Evolutionary conservation across 2,797 vertebrate species (phyloP).

Genomic region (Squalus acanthias): DNA sequence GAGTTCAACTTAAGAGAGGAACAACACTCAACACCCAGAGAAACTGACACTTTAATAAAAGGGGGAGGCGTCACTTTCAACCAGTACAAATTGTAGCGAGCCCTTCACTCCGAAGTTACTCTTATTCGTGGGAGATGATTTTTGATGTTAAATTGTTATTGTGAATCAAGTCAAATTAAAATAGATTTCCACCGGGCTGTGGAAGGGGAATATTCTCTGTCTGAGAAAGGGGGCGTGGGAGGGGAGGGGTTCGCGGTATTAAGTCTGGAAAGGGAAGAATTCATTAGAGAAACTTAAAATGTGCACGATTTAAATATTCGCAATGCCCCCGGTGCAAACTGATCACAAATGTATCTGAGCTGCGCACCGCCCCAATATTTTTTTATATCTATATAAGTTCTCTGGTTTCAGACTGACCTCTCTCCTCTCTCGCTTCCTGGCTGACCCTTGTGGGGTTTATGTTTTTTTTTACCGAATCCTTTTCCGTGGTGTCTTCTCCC

Average conservation of each 20-base stretch:
- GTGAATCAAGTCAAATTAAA: background rate
- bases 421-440: background rate
- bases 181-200: no score
- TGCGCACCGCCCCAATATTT: background rate
- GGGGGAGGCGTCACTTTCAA: background rate
- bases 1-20: background rate
- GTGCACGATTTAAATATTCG: background rate
- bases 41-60: background rate
- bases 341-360: background rate
- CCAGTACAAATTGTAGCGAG: background rate
- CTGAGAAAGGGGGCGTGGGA: no score
- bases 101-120: background rate
- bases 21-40: background rate
- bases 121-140: background rate
- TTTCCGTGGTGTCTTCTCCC: conserved; percentile 42
- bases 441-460: background rate
- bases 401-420: background rate
- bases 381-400: background rate
- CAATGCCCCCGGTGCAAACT: background rate
- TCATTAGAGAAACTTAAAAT: background rate
- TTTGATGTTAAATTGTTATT: background rate
- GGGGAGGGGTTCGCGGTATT: no score
- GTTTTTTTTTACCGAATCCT: conserved; percentile 40
- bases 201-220: no score
- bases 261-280: background rate